A percentile compares a stretch with the other conserved stretches of the same genome.
Evolutionary conservation across 2,113 vertebrate species (phyloP).

Genomic region (Erpornis zantholeuca): DNA sequence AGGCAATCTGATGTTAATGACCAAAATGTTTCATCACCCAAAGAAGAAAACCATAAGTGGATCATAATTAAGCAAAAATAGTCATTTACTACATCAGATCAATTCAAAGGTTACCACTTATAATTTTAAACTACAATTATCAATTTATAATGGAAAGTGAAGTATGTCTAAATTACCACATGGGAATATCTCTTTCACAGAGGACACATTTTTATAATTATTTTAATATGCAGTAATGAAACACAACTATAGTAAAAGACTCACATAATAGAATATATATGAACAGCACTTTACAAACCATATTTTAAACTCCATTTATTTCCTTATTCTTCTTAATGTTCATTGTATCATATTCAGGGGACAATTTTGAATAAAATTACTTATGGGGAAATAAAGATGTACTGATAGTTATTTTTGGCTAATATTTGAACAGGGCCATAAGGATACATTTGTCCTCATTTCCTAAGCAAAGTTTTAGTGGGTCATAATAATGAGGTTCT

Average conservation of each 20-base stretch:
- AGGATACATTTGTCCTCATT: not conserved
- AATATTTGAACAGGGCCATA: not conserved
- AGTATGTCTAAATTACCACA: not conserved
- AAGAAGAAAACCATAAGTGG: not conserved
- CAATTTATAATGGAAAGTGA: not conserved
- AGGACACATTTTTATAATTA: not conserved
- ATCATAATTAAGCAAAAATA: not conserved
- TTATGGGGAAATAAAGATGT: not conserved
- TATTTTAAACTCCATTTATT: not conserved
- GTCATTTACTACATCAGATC: not conserved
- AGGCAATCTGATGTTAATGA: not conserved
- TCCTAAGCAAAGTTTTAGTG: not conserved
- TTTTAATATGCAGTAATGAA: not conserved
- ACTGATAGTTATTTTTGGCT: not conserved
- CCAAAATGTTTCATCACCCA: not conserved
- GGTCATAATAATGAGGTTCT: not conserved
- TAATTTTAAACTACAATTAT: constrained; percentile 2
- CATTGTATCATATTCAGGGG: not conserved
- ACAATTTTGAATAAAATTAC: not conserved
- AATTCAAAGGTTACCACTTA: not conserved
- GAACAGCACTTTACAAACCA: not conserved
- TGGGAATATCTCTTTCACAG: not conserved
- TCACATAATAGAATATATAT: not conserved
- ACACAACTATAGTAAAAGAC: not conserved
- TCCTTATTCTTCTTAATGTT: not conserved